Evolutionary conservation across 2,888 invertebrate species (phyloP), one percentile per base, ranked within the genome.

Genomic region (Nomada lathburiana): DNA sequence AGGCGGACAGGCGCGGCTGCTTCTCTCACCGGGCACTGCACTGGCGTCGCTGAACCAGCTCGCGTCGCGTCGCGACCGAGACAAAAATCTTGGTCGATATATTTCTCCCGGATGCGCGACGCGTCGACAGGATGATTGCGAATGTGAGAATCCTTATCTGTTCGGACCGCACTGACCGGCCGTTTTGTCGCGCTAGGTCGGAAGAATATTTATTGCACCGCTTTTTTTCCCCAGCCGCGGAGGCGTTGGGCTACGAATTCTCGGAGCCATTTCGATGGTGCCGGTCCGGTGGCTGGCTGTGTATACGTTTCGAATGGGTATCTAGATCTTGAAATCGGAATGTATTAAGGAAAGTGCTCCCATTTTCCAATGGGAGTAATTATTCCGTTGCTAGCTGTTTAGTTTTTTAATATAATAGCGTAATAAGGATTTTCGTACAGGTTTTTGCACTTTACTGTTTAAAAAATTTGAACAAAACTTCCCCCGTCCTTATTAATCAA

Each of bases 1-100:
- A 82, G 87, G 69, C 86, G 73, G 76, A 84, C 84, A 82, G 80
- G 69, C 75, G 71, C 69, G 78, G 62, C 59, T 42, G 69, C 73
- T 68, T 55, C 36, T 53, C 36, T 67, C 36, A 20, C 67, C 23
- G 13, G 57, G 53, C n/a, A 53, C 23, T 16, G 62, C 64, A 73
- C 65, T 60, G 80, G 29, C 80, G 78, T 69, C 74, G 81, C 57
- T 42, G 73, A 78, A 75, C 68, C 75, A 75, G 65, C 78, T 64
- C 60, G 60, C 70, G 63, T 64, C 60, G 60, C 70, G 63, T 75
- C 70, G 80, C 84, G 75, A 67, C 67, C 65, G 60, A 72, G 83
- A 83, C 74, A 85, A 84, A 85, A 83, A 80, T 85, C 85, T 77
- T 44, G 79, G 65, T 64, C 84, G 84, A 84, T 82, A 84, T 82